phyloP scores from a whole-genome alignment of 2,113 vertebrate genomes.

The Aegotheles bennettii region DNA sequence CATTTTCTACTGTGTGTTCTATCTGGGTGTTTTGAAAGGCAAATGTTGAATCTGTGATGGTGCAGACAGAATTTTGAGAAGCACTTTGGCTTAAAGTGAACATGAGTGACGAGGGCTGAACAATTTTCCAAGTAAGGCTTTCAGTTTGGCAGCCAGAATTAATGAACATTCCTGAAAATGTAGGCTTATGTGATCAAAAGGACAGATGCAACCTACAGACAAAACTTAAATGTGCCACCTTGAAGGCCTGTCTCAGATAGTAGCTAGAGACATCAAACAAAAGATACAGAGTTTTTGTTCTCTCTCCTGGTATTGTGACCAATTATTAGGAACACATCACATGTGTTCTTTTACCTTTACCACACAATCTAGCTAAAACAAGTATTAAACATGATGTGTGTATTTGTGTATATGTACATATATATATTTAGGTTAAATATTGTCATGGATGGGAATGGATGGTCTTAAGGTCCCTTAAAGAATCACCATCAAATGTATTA shows the following conservation, averaged over 20 bases:
- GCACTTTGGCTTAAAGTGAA: neutral
- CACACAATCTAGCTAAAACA: neutral
- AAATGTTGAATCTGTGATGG: fast-evolving
- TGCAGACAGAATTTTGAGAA: neutral
- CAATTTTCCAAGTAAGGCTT: neutral
- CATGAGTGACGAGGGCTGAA: neutral
- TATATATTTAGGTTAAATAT: neutral
- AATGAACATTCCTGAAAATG: neutral
- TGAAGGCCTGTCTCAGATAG: neutral
- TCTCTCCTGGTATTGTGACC: neutral
- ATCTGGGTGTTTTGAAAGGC: neutral
- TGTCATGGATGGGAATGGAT: too few relatives aligned
- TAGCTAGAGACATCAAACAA: neutral
- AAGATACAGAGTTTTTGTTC: neutral
- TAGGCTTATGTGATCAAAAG: neutral
- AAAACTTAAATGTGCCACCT: neutral
- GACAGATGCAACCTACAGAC: neutral
- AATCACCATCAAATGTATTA: too few relatives aligned
- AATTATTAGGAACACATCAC: too few relatives aligned
- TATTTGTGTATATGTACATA: neutral
- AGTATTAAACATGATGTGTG: neutral
- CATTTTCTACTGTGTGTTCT: neutral
- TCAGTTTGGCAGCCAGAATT: neutral
- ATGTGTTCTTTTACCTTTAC: neutral
- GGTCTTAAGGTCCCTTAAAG: too few relatives aligned